These are phyloP conservation scores for Neodiprion lecontei DNA, from an alignment of 1,140 invertebrate genomes.

Conservation along the genomic window DNA sequence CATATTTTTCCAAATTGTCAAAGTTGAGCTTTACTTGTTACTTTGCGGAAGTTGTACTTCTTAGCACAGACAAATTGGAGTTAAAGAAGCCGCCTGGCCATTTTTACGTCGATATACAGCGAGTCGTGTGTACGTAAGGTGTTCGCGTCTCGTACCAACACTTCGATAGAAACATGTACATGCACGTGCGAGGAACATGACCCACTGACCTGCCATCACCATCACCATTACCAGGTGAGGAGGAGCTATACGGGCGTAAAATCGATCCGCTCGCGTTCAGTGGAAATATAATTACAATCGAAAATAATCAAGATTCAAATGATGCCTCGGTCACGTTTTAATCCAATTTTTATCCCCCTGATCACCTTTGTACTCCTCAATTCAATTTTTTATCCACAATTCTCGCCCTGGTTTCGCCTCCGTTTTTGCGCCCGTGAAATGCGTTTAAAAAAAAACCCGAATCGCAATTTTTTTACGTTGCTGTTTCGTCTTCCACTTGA, in stretches of 20 bases:
- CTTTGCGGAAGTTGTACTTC: too few species aligned
- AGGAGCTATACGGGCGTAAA: neutral
- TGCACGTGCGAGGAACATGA: neutral
- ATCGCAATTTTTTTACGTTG: too few species aligned
- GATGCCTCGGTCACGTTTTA: too few species aligned
- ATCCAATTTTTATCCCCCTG: neutral
- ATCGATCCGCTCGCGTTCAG: neutral
- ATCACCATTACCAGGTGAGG: neutral
- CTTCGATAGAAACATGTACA: neutral
- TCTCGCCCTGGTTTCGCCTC: neutral
- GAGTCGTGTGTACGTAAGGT: neutral
- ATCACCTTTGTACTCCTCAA: neutral
- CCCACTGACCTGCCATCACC: constrained; percentile 3
- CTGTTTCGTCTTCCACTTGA: too few species aligned
- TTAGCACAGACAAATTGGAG: too few species aligned
- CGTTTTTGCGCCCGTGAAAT: too few species aligned
- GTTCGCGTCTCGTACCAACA: neutral
- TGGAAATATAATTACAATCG: neutral
- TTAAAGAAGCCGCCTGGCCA: too few species aligned
- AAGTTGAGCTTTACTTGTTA: too few species aligned
- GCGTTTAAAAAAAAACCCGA: too few species aligned
- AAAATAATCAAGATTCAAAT: neutral
- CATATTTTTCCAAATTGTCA: too few species aligned
- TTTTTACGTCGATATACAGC: too few species aligned
- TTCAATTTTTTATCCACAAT: neutral